Conservation (phyloP, 2,797 vertebrate species). For the Pseudomugil gertrudae region DNA sequence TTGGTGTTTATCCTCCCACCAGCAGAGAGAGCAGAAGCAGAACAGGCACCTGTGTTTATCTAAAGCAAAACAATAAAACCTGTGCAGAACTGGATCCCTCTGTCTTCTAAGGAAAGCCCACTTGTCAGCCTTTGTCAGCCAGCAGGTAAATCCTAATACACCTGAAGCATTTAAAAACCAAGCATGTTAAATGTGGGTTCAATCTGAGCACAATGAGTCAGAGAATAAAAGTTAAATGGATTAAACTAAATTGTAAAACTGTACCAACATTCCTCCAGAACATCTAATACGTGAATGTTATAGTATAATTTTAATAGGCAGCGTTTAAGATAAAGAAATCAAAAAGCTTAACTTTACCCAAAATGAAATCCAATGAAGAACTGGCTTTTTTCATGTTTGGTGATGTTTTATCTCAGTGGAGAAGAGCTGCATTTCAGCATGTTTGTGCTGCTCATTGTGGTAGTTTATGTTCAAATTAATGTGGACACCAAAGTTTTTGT, state of each 20-base stretch:
- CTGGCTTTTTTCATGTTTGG: too few species aligned
- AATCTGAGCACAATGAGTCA: constrained; percentile 28
- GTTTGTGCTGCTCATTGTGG: too few species aligned
- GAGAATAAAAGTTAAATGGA: too few species aligned
- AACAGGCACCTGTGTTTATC: constrained; percentile 85
- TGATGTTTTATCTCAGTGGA: too few species aligned
- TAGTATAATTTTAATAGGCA: not conserved
- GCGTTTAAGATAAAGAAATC: too few species aligned
- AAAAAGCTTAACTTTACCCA: too few species aligned
- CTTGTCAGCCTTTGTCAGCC: constrained; percentile 32
- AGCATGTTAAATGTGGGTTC: constrained; percentile 16
- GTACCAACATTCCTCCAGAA: not conserved
- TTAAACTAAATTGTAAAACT: not conserved
- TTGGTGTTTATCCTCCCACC: constrained; percentile 72
- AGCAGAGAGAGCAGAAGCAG: constrained; percentile 74
- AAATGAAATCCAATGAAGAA: too few species aligned
- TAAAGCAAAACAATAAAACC: constrained; percentile 74
- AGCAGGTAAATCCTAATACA: constrained; percentile 21
- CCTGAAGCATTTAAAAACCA: constrained; percentile 14
- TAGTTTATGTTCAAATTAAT: too few species aligned
- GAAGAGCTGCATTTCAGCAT: too few species aligned
- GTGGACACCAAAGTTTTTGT: too few species aligned
- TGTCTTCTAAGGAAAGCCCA: constrained; percentile 52
- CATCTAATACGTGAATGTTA: not conserved
- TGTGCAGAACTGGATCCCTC: constrained; percentile 67